Conservation (phyloP, 2,113 vertebrate species). For the Enhydra lutris region DNA sequence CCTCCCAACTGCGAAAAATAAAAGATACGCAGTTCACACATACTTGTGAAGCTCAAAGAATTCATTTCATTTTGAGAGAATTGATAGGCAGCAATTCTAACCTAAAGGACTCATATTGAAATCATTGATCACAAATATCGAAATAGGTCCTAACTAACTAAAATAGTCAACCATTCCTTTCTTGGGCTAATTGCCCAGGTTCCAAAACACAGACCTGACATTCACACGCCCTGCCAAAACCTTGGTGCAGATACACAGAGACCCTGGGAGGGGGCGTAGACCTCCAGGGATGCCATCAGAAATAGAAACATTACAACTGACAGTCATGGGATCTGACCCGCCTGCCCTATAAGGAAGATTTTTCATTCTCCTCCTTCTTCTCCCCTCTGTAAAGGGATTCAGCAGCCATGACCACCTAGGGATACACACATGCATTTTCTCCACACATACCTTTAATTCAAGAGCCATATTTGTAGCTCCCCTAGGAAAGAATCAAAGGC, state of each 20-base stretch:
- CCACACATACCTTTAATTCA: not conserved
- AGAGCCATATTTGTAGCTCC: not conserved
- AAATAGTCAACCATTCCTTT: not conserved
- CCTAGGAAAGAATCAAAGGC: slow-evolving; percentile 31
- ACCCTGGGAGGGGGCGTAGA: not conserved
- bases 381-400: not conserved
- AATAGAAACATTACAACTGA: not conserved
- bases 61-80: not conserved
- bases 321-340: not conserved
- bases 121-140: not conserved
- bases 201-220: not conserved
- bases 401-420: not conserved
- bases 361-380: not conserved
- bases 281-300: not conserved
- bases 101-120: not conserved
- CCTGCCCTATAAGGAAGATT: not conserved
- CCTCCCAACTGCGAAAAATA: not conserved
- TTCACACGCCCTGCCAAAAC: not conserved
- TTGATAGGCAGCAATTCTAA: not conserved
- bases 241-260: not conserved
- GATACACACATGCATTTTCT: not conserved
- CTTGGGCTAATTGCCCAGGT: not conserved
- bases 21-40: not conserved
- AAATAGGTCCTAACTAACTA: not conserved
- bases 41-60: slow-evolving; percentile 18